Evolutionary conservation across 1,140 invertebrate genomes (phyloP), one percentile per base, ranked within the genome.

Genomic region (Drosophila ficusphila): DNA sequence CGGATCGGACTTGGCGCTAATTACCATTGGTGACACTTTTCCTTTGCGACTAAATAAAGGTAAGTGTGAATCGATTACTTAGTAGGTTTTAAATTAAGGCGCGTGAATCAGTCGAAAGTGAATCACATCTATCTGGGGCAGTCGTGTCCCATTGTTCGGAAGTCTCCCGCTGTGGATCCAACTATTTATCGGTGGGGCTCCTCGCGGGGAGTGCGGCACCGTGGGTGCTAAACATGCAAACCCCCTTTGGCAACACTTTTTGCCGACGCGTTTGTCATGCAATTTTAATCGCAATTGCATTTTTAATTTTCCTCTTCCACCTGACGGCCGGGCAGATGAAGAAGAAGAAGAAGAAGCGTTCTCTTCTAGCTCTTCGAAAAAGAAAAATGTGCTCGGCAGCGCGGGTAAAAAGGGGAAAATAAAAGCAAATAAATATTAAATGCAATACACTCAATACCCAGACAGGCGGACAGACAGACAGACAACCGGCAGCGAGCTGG

Each of bases 401-500:
- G 12, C 14, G 47, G 53, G 25, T 27, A 71, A 53, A 47, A 62
- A 29, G 27, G 27, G 36, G 47, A 67, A 74, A 88, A 86, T 74
- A 82, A 88, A 86, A 88, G 81, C 81, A 81, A 88, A 86, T 86
- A 86, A 86, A 86, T 86, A 88, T 86, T 86, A 88, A 86, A 86
- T 86, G 82, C 81, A 86, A 86, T 86, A 81, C 81, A 86, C 81
- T 86, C 81, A 81, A 86, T 88, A 88, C 72, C 47, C 48, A 70
- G 49, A 65, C 73, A 64, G 62, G 64, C 52, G 57, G 68, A 53
- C 31, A 29, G 27, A 29, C 42, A 33, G 34, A 51, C 61, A 42
- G 53, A 72, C 52, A 70, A 57, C 48, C 33, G 48, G 60, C 78
- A 73, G 72, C 56, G 14, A 81, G 58, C 58, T 77, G 81, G 69